Conservation (phyloP, 2,888 invertebrate genomes). For the Cataglyphis cursor region DNA sequence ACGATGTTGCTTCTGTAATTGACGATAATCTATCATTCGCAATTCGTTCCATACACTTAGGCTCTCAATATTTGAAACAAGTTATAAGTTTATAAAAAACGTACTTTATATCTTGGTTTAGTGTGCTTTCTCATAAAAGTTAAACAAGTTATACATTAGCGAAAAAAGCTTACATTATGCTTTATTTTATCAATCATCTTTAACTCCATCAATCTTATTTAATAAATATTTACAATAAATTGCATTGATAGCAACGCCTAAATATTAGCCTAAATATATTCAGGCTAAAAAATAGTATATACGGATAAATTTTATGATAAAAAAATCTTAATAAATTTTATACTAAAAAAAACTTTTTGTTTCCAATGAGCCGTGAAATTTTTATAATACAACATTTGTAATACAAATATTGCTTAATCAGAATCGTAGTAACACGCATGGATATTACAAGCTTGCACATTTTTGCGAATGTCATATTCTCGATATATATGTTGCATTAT, state of each 20-base stretch:
- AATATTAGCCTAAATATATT: too few relatives aligned
- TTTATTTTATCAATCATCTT: not conserved
- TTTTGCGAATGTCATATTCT: not conserved
- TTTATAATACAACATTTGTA: not conserved
- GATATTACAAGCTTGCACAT: not conserved
- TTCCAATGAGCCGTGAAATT: not conserved
- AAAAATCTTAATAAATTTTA: not conserved
- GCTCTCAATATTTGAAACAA: conserved; percentile 1
- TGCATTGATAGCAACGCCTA: not conserved
- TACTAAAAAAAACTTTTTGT: not conserved
- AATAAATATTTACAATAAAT: not conserved
- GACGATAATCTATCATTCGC: conserved; percentile 86
- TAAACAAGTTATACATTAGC: not conserved
- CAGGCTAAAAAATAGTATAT: not conserved
- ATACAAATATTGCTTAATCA: not conserved
- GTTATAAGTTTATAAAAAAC: not conserved
- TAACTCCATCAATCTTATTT: not conserved
- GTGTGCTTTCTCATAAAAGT: not conserved
- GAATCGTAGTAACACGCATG: not conserved
- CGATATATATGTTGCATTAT: not conserved
- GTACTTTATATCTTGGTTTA: not conserved
- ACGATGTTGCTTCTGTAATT: conserved; percentile 86
- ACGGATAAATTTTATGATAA: not conserved
- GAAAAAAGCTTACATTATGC: not conserved
- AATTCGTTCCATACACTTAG: conserved; percentile 75